A percentile compares a stretch with the other conserved stretches of the same genome.
Evolutionary conservation across 2,797 vertebrate species (phyloP).

Genomic region (Pseudomugil tenellus): DNA sequence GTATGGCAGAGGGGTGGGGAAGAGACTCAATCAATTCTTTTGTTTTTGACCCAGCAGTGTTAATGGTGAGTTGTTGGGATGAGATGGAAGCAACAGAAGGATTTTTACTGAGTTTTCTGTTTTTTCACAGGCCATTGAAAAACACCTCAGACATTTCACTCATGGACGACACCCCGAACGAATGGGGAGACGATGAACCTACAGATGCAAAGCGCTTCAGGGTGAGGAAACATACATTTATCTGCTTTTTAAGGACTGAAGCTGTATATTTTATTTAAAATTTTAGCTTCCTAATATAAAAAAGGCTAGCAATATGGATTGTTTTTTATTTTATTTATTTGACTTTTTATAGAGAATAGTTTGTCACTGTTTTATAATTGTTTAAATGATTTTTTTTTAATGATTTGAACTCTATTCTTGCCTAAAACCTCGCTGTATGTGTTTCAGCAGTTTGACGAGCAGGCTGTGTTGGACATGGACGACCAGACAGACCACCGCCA

Average conservation of each 20-base stretch:
- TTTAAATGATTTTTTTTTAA: not conserved
- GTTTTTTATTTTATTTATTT: not conserved
- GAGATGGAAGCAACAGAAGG: constrained; percentile 36
- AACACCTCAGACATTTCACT: constrained; percentile 91
- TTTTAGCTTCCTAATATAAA: not conserved
- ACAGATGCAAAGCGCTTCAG: constrained; percentile 92
- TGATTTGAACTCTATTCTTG: not conserved
- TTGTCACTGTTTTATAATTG: not conserved
- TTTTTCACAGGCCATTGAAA: constrained; percentile 90
- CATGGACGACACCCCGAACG: constrained; percentile 96
- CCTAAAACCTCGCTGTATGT: constrained; percentile 7
- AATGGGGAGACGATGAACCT: constrained; percentile 93
- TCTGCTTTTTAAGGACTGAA: not conserved
- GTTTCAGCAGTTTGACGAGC: constrained; percentile 88
- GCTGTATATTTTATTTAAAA: not conserved
- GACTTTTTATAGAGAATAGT: not conserved
- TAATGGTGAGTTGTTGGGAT: constrained; percentile 30
- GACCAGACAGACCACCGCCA: constrained; percentile 94
- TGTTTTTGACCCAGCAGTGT: constrained; percentile 56
- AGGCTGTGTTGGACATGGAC: constrained; percentile 87
- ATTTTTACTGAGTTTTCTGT: constrained; percentile 60
- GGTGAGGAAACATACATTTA: constrained; percentile 78
- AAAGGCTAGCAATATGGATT: not conserved
- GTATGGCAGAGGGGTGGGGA: constrained; percentile 58
- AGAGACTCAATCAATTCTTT: constrained; percentile 61